Conservation (phyloP, 2,113 vertebrate genomes). For the Crotalus viridis region DNA sequence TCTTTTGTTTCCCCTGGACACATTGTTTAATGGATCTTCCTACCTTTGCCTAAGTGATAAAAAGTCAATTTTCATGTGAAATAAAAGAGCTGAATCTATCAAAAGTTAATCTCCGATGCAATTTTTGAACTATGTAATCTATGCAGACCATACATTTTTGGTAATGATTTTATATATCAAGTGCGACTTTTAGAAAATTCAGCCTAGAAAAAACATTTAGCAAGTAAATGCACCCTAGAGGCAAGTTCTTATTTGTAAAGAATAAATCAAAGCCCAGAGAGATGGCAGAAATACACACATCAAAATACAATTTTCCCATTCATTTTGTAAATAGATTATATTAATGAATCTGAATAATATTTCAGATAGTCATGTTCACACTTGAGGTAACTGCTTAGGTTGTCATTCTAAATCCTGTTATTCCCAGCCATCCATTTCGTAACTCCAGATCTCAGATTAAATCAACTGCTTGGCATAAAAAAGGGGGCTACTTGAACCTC, state of each 20-base stretch:
- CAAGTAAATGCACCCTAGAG: background rate
- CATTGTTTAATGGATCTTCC: background rate
- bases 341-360: background rate
- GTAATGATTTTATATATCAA: slow-evolving; percentile 35
- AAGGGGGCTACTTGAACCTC: background rate
- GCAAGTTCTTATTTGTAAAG: background rate
- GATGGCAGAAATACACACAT: background rate
- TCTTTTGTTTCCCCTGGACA: background rate
- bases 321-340: background rate
- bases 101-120: slow-evolving; percentile 38
- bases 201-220: background rate
- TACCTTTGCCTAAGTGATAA: slow-evolving; percentile 32
- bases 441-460: background rate
- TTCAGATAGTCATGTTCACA: background rate
- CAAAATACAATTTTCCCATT: background rate
- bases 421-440: background rate
- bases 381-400: background rate
- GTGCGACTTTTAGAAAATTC: background rate
- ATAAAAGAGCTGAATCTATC: slow-evolving; percentile 41
- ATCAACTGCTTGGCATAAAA: background rate
- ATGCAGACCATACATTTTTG: background rate
- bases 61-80: slow-evolving; percentile 50
- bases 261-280: background rate
- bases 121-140: slow-evolving; percentile 26
- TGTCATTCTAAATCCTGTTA: background rate